Percentiles rank a stretch among this genome's conserved stretches.
phyloP scores from a whole-genome alignment of 2,888 invertebrate genomes.

The Monoplex corrugatus region DNA sequence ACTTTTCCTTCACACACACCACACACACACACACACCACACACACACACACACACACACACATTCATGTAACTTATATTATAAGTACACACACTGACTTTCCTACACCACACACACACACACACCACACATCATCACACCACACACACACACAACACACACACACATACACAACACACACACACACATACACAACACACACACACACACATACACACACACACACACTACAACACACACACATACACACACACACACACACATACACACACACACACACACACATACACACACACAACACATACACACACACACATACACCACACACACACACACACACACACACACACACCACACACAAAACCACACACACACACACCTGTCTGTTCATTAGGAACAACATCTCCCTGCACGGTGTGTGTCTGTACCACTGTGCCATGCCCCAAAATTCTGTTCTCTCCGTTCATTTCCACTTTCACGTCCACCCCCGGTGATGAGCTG shows the following conservation, averaged over 20 bases:
- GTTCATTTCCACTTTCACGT: conserved; percentile 48
- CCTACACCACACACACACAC: not conserved
- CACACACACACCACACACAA: not conserved
- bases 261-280: not conserved
- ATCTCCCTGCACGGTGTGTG: conserved; percentile 43
- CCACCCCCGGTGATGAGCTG: too few species aligned
- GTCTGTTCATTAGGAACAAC: not conserved
- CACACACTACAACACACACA: not conserved
- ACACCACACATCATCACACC: not conserved
- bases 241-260: not conserved
- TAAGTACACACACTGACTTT: too few species aligned
- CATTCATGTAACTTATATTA: too few species aligned
- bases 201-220: not conserved
- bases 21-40: too few species aligned
- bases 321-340: not conserved
- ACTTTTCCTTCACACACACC: too few species aligned
- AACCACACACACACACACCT: not conserved
- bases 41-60: too few species aligned
- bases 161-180: not conserved
- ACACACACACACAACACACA: too few species aligned
- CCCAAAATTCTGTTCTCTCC: conserved; percentile 51
- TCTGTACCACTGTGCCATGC: conserved; percentile 10
- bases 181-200: not conserved
- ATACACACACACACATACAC: not conserved
- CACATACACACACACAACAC: not conserved